Percentiles rank a stretch among this genome's conserved stretches.
Conservation (phyloP, 1,140 invertebrate species). For the Helicorthomorpha holstii region DNA sequence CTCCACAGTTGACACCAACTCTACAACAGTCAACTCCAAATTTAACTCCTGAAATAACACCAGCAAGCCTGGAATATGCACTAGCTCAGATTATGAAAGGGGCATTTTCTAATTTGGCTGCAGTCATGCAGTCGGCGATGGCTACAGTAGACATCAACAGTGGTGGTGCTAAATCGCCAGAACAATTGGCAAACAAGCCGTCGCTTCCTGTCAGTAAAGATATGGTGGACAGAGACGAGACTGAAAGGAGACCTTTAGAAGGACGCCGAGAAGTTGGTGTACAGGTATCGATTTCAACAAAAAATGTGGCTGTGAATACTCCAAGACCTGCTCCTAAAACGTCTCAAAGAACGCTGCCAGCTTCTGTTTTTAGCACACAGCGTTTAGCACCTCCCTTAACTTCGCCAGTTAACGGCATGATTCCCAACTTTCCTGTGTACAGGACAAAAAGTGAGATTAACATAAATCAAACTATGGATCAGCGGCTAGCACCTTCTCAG, state of each 20-base stretch:
- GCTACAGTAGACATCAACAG: too few species aligned
- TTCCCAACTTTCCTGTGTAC: not conserved
- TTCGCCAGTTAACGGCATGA: not conserved
- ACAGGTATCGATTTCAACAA: not conserved
- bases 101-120: not conserved
- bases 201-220: too few species aligned
- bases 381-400: not conserved
- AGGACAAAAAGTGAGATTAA: conserved; percentile 6
- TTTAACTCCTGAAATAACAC: not conserved
- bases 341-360: not conserved
- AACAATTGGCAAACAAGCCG: too few species aligned
- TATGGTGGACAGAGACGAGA: too few species aligned
- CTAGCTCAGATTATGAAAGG: conserved; percentile 5
- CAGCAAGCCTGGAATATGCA: conserved; percentile 1
- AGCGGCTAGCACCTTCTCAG: not conserved
- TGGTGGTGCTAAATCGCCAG: too few species aligned
- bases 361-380: not conserved
- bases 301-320: conserved; percentile 3
- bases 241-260: too few species aligned
- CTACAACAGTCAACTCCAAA: not conserved
- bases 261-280: too few species aligned
- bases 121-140: not conserved
- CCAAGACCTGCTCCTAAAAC: not conserved
- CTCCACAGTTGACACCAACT: not conserved
- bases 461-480: not conserved